Percentiles rank a stretch among this genome's conserved stretches.
These are phyloP conservation scores for Lagria hirta DNA, from an alignment of 2,888 invertebrate species.

Conservation along the genomic window DNA sequence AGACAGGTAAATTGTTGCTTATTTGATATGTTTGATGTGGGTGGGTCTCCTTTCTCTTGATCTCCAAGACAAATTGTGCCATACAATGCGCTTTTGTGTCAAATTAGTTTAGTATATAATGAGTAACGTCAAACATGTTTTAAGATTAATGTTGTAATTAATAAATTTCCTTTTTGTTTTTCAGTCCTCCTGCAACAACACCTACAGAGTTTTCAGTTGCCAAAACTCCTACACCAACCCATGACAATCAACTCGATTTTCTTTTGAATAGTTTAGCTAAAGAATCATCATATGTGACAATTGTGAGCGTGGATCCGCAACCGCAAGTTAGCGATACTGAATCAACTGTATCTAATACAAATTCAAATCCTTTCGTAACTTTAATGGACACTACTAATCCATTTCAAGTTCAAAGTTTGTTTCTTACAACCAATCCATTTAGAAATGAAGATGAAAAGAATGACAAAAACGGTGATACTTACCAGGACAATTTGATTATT, in stretches of 20 bases:
- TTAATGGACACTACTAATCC: constrained; percentile 53
- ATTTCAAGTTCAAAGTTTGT: constrained; percentile 47
- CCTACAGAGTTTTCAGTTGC: no score
- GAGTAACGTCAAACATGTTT: no score
- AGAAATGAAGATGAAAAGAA: constrained; percentile 34
- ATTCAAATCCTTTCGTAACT: constrained; percentile 47
- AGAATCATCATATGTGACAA: constrained; percentile 55
- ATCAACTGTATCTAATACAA: constrained; percentile 33
- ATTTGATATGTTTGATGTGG: constrained; percentile 21
- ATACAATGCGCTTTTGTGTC: no score
- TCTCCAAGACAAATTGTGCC: no score
- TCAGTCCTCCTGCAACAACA: no score
- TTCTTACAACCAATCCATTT: constrained; percentile 45
- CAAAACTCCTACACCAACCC: constrained; percentile 48
- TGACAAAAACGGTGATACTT: constrained; percentile 20
- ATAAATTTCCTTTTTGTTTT: no score
- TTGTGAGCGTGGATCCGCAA: no score
- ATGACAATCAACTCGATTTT: constrained; percentile 66
- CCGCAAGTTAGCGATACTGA: constrained; percentile 28
- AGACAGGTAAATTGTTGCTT: constrained; percentile 53
- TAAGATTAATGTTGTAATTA: no score
- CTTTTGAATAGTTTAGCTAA: constrained; percentile 76
- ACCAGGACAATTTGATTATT: no score
- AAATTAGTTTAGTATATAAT: no score
- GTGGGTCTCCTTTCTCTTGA: not conserved